phyloP scores from a whole-genome alignment of 2,113 vertebrate species.

The Calidris pugnax region DNA sequence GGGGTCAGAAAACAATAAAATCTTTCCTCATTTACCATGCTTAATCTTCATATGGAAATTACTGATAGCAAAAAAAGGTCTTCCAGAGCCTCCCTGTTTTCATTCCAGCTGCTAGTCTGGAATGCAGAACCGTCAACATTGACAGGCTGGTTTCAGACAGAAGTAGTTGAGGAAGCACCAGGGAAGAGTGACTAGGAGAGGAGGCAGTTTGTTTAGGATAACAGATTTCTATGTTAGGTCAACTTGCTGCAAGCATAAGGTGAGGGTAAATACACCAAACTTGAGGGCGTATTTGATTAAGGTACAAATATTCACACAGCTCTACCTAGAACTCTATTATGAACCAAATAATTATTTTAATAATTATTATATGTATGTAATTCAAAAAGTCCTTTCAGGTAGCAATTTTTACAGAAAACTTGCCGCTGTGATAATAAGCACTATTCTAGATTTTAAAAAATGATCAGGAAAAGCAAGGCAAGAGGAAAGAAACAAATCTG shows the following conservation, averaged over 20 bases:
- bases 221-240: neutral
- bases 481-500: neutral
- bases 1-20: neutral
- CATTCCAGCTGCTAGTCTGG: neutral
- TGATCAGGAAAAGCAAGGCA: neutral
- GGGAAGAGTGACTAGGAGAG: neutral
- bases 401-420: neutral
- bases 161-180: neutral
- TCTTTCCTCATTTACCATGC: neutral
- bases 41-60: neutral
- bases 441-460: neutral
- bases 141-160: neutral
- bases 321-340: neutral
- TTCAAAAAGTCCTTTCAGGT: neutral
- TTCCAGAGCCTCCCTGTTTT: neutral
- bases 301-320: neutral
- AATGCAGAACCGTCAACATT: neutral
- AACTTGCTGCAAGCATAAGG: neutral
- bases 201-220: neutral
- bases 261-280: neutral
- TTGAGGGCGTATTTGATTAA: neutral
- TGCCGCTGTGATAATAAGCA: neutral
- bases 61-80: neutral
- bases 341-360: neutral
- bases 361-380: neutral